Conservation (phyloP, 2,797 vertebrate species). For the Spizella passerina region DNA sequence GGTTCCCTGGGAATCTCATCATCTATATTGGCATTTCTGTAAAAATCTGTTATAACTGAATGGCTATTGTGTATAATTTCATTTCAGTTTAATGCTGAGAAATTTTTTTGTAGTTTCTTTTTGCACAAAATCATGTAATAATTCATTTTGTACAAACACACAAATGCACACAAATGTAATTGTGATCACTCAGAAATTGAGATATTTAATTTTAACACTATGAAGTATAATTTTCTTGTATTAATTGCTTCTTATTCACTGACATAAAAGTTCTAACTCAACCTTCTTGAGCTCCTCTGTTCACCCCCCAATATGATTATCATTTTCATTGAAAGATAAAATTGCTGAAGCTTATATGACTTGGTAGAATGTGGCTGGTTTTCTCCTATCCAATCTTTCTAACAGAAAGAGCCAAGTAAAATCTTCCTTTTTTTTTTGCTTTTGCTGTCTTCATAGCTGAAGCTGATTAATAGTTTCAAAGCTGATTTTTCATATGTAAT, state of each 20-base stretch:
- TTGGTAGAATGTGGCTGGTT: not conserved
- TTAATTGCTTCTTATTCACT: not conserved
- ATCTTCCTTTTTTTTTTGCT: not conserved
- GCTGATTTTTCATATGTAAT: not conserved
- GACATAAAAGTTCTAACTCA: not conserved
- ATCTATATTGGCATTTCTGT: not conserved
- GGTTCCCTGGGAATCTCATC: not conserved
- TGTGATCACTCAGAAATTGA: not conserved
- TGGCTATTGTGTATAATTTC: accelerated
- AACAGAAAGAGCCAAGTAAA: not conserved
- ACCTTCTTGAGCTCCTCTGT: not conserved
- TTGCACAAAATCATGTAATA: not conserved
- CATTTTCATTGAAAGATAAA: not conserved
- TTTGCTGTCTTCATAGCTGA: not conserved
- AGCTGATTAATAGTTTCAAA: not conserved
- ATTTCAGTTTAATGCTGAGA: not conserved
- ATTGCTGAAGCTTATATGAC: not conserved
- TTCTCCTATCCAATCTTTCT: not conserved
- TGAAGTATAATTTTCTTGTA: not conserved
- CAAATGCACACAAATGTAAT: too few species aligned
- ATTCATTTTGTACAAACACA: not conserved
- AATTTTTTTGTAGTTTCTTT: not conserved
- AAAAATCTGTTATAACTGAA: not conserved
- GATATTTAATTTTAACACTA: not conserved
- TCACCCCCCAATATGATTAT: not conserved